Base-by-base conservation (phyloP, 2,888 invertebrate species). In the Drosophila borborema region DNA sequence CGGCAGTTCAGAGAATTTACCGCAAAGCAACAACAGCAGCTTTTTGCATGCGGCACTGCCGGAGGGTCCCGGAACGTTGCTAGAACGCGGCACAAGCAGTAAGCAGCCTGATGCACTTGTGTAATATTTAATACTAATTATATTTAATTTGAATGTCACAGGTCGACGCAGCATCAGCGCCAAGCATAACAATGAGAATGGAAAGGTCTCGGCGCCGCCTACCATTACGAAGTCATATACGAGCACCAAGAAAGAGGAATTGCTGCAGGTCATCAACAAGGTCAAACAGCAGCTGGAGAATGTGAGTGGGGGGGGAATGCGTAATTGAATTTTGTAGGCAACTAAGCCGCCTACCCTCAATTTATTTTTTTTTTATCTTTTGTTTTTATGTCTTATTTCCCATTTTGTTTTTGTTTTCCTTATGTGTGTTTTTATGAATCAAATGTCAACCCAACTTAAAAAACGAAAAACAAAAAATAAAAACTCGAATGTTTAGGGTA, bases 231-330 rank as follows among this genome's bases (percentile, higher is more conserved):
- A 93, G 85, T 93, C 93, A 56, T 93, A 92, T 68, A 93, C 93
- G 20, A 93, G 92, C 83, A 93, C 92, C 72, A 93, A 93, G 86
- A 93, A 93, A 68, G 96, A 97, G 92, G 97, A 98, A 90, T 94
- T 98, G 74, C 95, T 96, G 87, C 95, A 97, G 91, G 94, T 97
- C 86, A 96, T 97, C 83, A 95, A 97, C 89, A 97, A 98, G 93
- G 97, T 97, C 0, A 95, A 97, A 90, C 95, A 96, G 80, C 97
- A 97, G 93, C 93, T 98, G 74, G 97, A 98, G 94, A 98, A 96
- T 92, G 98, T 98, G 92, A 95, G 96, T 94, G 56, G 31, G 3
- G 3, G 2, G 8, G 49, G 28, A 16, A 16, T 49, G 45, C 9
- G 28, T 34, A 38, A 46, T 38, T 54, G 41, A 36, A 8, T 18